These are phyloP conservation scores for Pomatorhinus ruficollis DNA, from an alignment of 2,113 vertebrate species.

Conservation along the genomic window DNA sequence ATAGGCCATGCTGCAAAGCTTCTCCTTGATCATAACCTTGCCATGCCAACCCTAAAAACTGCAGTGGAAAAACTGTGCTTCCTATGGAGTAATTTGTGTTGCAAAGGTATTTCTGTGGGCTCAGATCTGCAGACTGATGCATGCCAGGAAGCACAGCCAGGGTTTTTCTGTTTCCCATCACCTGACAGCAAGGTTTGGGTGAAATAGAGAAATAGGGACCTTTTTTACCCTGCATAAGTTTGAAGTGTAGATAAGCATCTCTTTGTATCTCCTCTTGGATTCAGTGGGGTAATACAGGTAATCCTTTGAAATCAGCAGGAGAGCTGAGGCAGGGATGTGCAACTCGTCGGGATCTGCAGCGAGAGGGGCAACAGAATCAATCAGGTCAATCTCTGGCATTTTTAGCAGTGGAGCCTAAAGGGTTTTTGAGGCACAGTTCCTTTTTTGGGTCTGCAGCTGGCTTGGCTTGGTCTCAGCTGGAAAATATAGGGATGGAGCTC, in stretches of 20 bases:
- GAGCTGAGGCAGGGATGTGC: neutral
- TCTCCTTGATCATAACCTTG: neutral
- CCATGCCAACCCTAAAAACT: neutral
- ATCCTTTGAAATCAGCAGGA: neutral
- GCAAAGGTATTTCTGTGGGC: neutral
- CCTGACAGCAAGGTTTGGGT: neutral
- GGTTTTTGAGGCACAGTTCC: neutral
- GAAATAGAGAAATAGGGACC: neutral
- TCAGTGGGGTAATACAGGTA: neutral
- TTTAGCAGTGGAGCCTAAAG: neutral
- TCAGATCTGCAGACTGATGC: neutral
- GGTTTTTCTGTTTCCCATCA: neutral
- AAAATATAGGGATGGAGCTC: neutral
- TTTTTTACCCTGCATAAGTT: neutral
- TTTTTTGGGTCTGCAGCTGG: constrained; percentile 22
- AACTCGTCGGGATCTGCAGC: neutral
- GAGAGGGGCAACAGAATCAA: neutral
- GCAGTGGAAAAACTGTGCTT: neutral
- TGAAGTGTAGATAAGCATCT: neutral
- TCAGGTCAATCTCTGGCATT: neutral
- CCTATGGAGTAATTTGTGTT: neutral
- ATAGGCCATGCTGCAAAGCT: neutral
- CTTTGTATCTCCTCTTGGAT: neutral
- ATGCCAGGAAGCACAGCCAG: neutral
- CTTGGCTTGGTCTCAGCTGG: neutral